Evolutionary conservation across 2,888 invertebrate genomes (phyloP).

Genomic region (Phalera bucephala): DNA sequence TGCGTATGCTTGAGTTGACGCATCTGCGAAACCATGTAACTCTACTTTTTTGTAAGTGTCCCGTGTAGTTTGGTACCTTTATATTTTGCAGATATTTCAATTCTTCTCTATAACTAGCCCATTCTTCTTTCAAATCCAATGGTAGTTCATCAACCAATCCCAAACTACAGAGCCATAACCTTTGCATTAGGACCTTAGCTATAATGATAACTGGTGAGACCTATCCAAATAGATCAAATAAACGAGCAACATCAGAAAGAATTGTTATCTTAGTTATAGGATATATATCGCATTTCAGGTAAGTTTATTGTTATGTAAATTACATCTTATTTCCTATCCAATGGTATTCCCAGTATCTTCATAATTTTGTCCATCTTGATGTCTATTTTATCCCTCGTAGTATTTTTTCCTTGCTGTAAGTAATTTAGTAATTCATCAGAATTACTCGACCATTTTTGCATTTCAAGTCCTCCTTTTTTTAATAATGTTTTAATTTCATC

Average conservation of each 20-base stretch:
- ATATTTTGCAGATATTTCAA: constrained; percentile 3
- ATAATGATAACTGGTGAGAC: constrained; percentile 1
- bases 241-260: constrained; percentile 8
- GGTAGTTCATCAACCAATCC: constrained; percentile 2
- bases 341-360: constrained; percentile 1
- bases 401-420: too few relatives aligned
- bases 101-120: constrained; percentile 3
- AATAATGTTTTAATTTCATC: constrained; percentile 20
- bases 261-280: constrained; percentile 1
- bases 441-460: constrained; percentile 16
- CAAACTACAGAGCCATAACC: background rate
- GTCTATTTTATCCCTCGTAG: too few relatives aligned
- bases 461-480: constrained; percentile 29
- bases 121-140: constrained; percentile 6
- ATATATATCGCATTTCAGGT: constrained; percentile 9
- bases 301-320: constrained; percentile 1
- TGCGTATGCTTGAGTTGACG: constrained; percentile 15
- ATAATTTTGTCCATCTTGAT: background rate
- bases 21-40: constrained; percentile 24
- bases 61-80: constrained; percentile 8
- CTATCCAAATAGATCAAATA: constrained; percentile 23
- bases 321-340: constrained; percentile 1
- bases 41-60: constrained; percentile 3
- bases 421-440: background rate
- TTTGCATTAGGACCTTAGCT: background rate